Evolutionary conservation across 2,888 invertebrate species (phyloP), one percentile per base, ranked within the genome.

Genomic region (Ecliptopera silaceata): DNA sequence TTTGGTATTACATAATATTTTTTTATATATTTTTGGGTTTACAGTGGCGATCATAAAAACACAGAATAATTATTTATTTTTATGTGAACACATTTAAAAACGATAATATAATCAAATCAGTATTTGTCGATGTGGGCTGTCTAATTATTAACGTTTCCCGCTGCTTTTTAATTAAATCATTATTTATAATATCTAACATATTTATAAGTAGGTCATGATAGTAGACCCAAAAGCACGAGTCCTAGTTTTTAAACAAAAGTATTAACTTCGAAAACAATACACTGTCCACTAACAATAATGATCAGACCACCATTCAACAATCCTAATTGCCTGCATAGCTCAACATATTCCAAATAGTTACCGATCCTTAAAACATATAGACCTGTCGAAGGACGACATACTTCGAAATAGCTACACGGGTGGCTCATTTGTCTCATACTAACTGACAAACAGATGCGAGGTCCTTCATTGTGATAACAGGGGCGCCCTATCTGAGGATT

Each of bases 361-460:
- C 55, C 62, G 68, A 68, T 70, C 69, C 69, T 64, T 55, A 62
- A 65, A 70, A 72, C 65, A 63, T 65, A 68, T 62, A 70, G 68
- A 70, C 68, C 72, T 70, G 70, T 78, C 78, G 71, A 71, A 71
- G 73, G 66, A 65, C 65, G 64, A 67, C 67, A 65, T 72, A 69
- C 66, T 74, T 73, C 68, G 68, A 72, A 70, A 79, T 74, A 80
- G 76, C 82, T 67, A 63, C 75, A 80, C 82, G 88, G 89, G 90
- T 88, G 90, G 90, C 80, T 64, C 82, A 80, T 82, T 82, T 75
- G 77, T 82, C 77, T 70, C 66, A 71, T 66, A 72, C 70, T 77
- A 81, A 81, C 83, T 81, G 79, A 83, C 84, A 84, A 87, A 88
- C 87, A 87, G 89, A 88, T 88, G 85, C 84, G 80, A 82, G 84